Conservation (phyloP, 2,113 vertebrate genomes). For the Synodontis membranacea region DNA sequence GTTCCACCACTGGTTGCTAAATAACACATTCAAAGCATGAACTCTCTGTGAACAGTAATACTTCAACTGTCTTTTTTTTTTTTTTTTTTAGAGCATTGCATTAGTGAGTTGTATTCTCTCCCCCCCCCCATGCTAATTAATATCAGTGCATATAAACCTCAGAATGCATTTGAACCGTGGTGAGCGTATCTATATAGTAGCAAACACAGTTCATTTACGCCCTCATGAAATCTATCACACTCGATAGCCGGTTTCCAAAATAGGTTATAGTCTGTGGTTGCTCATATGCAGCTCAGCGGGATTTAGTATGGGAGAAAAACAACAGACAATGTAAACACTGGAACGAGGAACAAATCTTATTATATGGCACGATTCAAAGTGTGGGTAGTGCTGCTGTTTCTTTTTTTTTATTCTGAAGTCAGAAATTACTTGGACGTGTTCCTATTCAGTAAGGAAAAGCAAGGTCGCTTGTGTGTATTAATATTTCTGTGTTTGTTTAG, state of each 20-base stretch:
- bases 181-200: background rate
- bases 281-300: slow-evolving; percentile 1
- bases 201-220: slow-evolving; percentile 18
- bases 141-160: background rate
- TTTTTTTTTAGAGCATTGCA: slow-evolving; percentile 8
- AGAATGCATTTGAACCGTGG: slow-evolving; percentile 13
- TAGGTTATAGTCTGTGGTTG: background rate
- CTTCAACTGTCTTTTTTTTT: background rate
- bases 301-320: background rate
- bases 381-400: background rate
- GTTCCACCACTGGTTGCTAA: background rate
- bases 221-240: background rate
- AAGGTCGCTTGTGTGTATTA: background rate
- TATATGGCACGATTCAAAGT: background rate
- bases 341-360: background rate
- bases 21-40: background rate
- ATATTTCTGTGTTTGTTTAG: background rate
- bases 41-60: background rate
- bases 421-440: background rate
- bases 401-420: background rate
- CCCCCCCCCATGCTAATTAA: background rate
- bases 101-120: background rate
- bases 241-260: background rate
- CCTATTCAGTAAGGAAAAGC: background rate
- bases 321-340: background rate